Conservation (phyloP, 2,113 vertebrate genomes). For the Lampris megalopsis region DNA sequence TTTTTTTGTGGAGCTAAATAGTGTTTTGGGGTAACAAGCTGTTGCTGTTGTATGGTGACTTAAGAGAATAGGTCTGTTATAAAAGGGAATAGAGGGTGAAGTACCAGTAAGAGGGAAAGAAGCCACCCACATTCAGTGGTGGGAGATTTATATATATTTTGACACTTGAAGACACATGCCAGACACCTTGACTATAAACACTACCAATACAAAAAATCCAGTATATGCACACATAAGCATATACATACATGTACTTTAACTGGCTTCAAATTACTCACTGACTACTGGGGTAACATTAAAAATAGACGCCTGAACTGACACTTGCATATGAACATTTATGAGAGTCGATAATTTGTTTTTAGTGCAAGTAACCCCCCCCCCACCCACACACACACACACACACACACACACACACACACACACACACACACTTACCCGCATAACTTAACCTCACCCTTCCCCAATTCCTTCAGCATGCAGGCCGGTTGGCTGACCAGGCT, state of each 20-base stretch:
- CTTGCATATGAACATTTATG: conserved; percentile 19
- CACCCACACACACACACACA: conserved; percentile 5
- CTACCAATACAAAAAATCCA: neutral
- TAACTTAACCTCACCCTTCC: neutral
- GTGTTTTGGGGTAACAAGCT: too few species aligned
- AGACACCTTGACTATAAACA: conserved; percentile 3
- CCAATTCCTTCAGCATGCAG: neutral
- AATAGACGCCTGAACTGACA: conserved; percentile 33
- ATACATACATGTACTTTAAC: conserved; percentile 15
- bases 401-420: conserved; percentile 9
- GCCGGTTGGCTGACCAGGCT: neutral
- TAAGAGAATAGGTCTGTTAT: neutral
- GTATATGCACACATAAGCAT: neutral
- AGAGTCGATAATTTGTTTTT: neutral
- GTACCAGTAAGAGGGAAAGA: neutral
- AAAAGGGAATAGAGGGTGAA: neutral
- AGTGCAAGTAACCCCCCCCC: neutral
- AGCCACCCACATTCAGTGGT: neutral
- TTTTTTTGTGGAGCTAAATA: too few species aligned
- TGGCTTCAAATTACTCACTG: conserved; percentile 33
- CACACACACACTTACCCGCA: neutral
- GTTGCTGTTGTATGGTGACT: too few species aligned
- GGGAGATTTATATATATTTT: conserved; percentile 6
- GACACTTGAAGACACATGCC: neutral
- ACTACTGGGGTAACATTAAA: conserved; percentile 39